Base-by-base conservation (phyloP, 2,797 vertebrate genomes). In the Lophotriccus pileatus region DNA sequence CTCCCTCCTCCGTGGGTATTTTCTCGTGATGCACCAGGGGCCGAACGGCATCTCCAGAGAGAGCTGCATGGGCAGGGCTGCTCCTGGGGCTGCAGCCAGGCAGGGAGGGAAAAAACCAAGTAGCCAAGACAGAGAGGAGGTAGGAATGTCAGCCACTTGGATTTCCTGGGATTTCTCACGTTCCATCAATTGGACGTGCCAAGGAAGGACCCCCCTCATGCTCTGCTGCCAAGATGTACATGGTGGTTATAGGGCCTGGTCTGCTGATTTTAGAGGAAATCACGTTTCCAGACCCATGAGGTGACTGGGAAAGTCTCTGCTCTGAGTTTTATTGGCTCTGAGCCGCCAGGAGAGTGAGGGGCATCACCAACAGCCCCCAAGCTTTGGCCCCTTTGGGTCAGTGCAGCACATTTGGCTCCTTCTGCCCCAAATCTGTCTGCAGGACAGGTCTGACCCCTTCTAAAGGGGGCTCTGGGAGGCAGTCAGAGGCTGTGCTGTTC, bases 181-280 rank as follows among this genome's bases (percentile, higher is more conserved):
- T 72, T 34, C 32, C 7, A 6, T 37, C 2, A 1, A 49, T 24
- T 5, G 4, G 5, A 36, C 2, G 0, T 46, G 39, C 43, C 21
- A 1, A 1, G 1, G 39, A 58, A 43, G n/a, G 50, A 62, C 46
- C 41, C 39, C 24, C 37, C 4, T 2, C 12, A 2, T 22, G 6
- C 5, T 5, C 66, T 3, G 3, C 58, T 47, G 62, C 47, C 0
- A 0, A 37, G 56, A 8, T 34, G 27, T 50, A 44, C 12, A 0
- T 12, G 17, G 36, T 37, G 19, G 21, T 62, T 34, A 1, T 39
- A 28, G 24, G 24, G 28, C 9, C 21, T 4, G 1, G 20, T 39
- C 56, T 83, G 5, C 52, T 60, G 53, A 36, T 73, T 92, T 67
- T 18, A 47, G 53, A 67, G 87, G 30, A 83, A 75, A 78, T 21